phyloP scores from a whole-genome alignment of 2,113 vertebrate species.

The Ictidomys tridecemlineatus region DNA sequence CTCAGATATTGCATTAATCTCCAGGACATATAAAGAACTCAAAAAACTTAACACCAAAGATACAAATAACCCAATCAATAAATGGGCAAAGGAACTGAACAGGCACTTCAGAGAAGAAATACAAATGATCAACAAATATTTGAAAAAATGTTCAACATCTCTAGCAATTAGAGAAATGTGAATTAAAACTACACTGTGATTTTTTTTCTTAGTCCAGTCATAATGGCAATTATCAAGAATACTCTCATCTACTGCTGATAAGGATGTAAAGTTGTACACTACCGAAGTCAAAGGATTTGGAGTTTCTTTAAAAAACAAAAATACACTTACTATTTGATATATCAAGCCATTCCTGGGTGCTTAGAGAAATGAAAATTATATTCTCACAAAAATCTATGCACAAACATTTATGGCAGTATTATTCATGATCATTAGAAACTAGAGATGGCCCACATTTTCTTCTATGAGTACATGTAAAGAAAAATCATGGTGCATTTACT shows the following conservation, averaged over 20 bases:
- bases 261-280: not conserved
- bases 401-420: not conserved
- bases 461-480: not conserved
- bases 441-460: not conserved
- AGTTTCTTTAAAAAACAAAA: constrained; percentile 1
- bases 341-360: not conserved
- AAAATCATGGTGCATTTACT: not conserved
- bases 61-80: too few species aligned
- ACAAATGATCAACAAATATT: too few species aligned
- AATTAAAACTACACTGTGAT: too few species aligned
- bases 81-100: too few species aligned
- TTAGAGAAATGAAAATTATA: constrained; percentile 2
- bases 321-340: not conserved
- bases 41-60: too few species aligned
- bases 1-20: too few species aligned
- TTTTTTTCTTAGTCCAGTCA: too few species aligned
- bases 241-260: not conserved
- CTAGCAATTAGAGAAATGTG: too few species aligned
- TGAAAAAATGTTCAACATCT: too few species aligned
- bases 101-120: too few species aligned
- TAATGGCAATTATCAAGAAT: too few species aligned
- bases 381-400: not conserved
- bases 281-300: not conserved
- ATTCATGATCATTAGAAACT: not conserved
- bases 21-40: too few species aligned